Conservation (phyloP, 2,888 invertebrate species). For the Anarsia innoxiella region DNA sequence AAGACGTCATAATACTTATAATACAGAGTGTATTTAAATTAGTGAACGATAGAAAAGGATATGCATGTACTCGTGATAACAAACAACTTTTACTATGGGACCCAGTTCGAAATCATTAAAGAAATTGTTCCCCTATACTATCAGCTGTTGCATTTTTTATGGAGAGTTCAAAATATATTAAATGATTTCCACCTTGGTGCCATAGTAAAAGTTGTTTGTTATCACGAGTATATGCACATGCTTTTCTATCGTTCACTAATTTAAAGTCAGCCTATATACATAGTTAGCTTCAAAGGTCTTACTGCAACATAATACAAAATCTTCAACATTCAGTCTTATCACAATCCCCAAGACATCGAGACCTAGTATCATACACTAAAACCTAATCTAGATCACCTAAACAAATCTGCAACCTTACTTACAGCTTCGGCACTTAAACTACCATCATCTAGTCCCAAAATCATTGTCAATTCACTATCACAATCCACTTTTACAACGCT, state of each 20-base stretch:
- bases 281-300: background rate
- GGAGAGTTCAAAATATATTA: no score
- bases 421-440: slow-evolving; percentile 33
- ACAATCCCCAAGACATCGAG: slow-evolving; percentile 35
- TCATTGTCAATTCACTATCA: slow-evolving; percentile 36
- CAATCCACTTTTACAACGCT: slow-evolving; percentile 37
- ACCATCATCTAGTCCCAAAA: slow-evolving; percentile 29
- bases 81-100: no score
- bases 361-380: slow-evolving; percentile 37
- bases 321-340: slow-evolving; percentile 17
- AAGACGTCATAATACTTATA: no score
- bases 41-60: no score
- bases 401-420: slow-evolving; percentile 31
- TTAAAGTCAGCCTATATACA: background rate
- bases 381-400: slow-evolving; percentile 40
- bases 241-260: background rate
- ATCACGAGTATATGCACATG: background rate
- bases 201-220: no score
- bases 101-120: no score
- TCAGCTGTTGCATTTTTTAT: no score
- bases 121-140: no score
- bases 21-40: no score
- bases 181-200: no score
- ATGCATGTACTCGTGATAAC: no score
- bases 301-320: background rate